phyloP scores from a whole-genome alignment of 1,140 invertebrate species.

The Trachymyrmex cornetzi region DNA sequence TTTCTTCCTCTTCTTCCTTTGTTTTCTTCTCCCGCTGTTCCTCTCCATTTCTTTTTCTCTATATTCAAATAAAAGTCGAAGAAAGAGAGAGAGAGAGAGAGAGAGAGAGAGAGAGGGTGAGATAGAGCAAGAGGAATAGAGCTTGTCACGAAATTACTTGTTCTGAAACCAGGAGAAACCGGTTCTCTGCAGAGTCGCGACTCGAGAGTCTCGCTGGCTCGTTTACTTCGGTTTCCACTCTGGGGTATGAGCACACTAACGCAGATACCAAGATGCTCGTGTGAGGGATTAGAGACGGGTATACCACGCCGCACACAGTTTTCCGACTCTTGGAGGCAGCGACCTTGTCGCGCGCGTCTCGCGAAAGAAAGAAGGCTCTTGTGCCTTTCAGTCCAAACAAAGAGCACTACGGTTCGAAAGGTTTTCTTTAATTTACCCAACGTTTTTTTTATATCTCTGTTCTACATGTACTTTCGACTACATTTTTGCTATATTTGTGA shows the following conservation, averaged over 20 bases:
- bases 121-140: constrained; percentile 14
- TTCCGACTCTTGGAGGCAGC: constrained; percentile 29
- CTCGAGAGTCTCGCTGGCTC: constrained; percentile 59
- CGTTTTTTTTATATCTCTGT: neutral
- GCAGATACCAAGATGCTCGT: constrained; percentile 11
- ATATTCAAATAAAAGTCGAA: constrained; percentile 35
- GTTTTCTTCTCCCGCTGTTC: constrained; percentile 14
- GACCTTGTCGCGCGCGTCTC: constrained; percentile 31
- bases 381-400: neutral
- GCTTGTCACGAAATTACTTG: constrained; percentile 68
- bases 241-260: constrained; percentile 1
- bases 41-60: neutral
- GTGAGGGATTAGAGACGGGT: constrained; percentile 28
- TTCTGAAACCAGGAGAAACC: constrained; percentile 72
- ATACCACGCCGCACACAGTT: constrained; percentile 11
- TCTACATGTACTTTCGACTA: neutral
- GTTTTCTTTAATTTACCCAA: neutral
- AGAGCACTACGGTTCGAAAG: neutral
- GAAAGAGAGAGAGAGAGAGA: constrained; percentile 15
- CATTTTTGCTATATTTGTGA: neutral
- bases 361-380: constrained; percentile 22
- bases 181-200: constrained; percentile 58
- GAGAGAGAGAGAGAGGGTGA: constrained; percentile 26
- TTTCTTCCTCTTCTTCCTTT: neutral
- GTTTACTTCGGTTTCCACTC: constrained; percentile 44